Percentiles rank a stretch among this genome's conserved stretches.
Evolutionary conservation across 2,113 vertebrate species (phyloP).

Genomic region (Myotis brandtii): DNA sequence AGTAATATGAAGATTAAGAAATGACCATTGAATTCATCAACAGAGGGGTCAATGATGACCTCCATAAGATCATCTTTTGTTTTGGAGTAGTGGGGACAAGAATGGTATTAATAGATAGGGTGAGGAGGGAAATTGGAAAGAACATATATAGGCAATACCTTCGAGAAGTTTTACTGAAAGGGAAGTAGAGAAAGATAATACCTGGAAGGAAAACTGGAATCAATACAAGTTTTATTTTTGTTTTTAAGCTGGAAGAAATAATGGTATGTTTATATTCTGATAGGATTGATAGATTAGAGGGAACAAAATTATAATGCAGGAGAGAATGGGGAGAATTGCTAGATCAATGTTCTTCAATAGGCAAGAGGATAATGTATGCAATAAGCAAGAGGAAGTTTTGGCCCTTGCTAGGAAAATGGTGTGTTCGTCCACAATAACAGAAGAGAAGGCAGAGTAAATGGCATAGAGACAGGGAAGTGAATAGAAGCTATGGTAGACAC

Average conservation of each 20-base stretch:
- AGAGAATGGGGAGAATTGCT: background rate
- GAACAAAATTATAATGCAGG: background rate
- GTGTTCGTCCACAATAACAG: background rate
- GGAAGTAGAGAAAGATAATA: background rate
- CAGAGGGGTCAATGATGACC: background rate
- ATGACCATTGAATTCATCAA: background rate
- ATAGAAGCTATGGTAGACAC: background rate
- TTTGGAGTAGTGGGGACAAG: background rate
- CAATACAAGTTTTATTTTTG: background rate
- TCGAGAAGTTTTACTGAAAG: background rate
- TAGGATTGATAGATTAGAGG: background rate
- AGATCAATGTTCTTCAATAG: background rate
- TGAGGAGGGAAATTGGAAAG: background rate
- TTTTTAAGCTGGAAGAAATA: slow-evolving; percentile 26
- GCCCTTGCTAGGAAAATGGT: background rate
- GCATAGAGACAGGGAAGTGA: background rate
- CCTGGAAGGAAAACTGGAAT: background rate
- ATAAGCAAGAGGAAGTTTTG: background rate
- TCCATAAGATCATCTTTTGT: background rate
- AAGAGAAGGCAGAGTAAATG: background rate
- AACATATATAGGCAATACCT: background rate
- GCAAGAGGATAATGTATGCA: background rate
- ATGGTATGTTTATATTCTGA: background rate
- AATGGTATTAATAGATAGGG: background rate
- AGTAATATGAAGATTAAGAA: background rate